Conservation (phyloP, 1,140 invertebrate genomes). For the Leptestheria dahalacensis region DNA sequence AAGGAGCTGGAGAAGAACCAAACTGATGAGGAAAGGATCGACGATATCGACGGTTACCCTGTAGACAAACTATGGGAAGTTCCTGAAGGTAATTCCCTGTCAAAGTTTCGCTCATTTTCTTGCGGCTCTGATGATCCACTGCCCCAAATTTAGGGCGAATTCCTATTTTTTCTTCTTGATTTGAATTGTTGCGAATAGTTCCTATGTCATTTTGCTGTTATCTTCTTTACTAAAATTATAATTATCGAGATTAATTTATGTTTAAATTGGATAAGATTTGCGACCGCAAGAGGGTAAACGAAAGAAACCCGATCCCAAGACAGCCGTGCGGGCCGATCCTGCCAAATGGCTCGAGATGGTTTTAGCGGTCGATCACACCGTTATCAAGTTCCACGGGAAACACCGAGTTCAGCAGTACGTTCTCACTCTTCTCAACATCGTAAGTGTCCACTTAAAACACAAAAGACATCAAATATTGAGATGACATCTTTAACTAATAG, state of each 20-base stretch:
- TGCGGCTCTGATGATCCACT: too few relatives aligned
- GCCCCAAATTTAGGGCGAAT: too few relatives aligned
- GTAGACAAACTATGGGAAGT: slow-evolving; percentile 14
- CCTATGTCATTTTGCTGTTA: neutral
- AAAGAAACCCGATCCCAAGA: slow-evolving; percentile 3
- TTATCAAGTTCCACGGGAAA: slow-evolving; percentile 49
- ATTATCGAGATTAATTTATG: too few relatives aligned
- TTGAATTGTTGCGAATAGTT: neutral
- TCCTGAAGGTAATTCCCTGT: slow-evolving; percentile 23
- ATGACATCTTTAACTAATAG: too few relatives aligned
- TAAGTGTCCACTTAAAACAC: too few relatives aligned
- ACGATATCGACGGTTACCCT: slow-evolving; percentile 8
- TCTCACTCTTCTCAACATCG: slow-evolving; percentile 57
- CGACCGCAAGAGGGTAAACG: slow-evolving; percentile 8
- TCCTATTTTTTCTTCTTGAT: slow-evolving; percentile 32
- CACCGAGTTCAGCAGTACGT: slow-evolving; percentile 50
- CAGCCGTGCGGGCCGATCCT: slow-evolving; percentile 5
- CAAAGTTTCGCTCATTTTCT: too few relatives aligned
- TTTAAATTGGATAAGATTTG: neutral
- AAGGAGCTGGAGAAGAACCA: slow-evolving; percentile 2
- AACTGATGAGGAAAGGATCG: neutral
- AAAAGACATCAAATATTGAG: neutral
- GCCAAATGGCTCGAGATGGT: slow-evolving; percentile 48
- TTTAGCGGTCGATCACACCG: slow-evolving; percentile 48
- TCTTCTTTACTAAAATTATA: slow-evolving; percentile 4